These are phyloP conservation scores for Nomada hirtipes DNA, from an alignment of 2,888 invertebrate genomes.

Conservation along the genomic window DNA sequence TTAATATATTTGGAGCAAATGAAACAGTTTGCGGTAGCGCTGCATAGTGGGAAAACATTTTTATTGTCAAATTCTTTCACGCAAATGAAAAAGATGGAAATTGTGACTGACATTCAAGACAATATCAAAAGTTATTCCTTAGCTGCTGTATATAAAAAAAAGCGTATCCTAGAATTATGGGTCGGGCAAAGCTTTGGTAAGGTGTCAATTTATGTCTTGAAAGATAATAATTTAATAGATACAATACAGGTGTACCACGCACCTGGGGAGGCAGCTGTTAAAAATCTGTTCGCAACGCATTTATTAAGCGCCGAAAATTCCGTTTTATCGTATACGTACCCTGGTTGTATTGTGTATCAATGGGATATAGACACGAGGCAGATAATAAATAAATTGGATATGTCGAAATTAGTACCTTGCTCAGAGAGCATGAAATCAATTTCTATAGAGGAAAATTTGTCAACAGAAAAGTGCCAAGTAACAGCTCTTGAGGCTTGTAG, in stretches of 20 bases:
- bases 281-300: constrained; percentile 89
- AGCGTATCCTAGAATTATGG: constrained; percentile 90
- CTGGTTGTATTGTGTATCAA: constrained; percentile 95
- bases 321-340: constrained; percentile 93
- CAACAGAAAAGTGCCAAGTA: constrained; percentile 91
- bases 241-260: constrained; percentile 90
- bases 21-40: constrained; percentile 92
- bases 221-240: constrained; percentile 83
- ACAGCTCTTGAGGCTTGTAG: constrained; percentile 81
- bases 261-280: constrained; percentile 86
- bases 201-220: constrained; percentile 91
- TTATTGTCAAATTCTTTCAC: constrained; percentile 80
- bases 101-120: constrained; percentile 80
- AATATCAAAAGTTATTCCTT: constrained; percentile 80
- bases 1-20: constrained; percentile 88
- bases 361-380: constrained; percentile 90
- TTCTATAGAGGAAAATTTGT: constrained; percentile 94
- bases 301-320: constrained; percentile 87
- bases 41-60: constrained; percentile 89
- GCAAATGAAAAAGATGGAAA: constrained; percentile 79
- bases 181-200: constrained; percentile 93
- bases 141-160: constrained; percentile 78
- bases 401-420: constrained; percentile 95
- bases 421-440: constrained; percentile 96
- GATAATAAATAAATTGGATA: constrained; percentile 93